Base-by-base conservation (phyloP, 1,140 invertebrate genomes). In the Atta texana region DNA sequence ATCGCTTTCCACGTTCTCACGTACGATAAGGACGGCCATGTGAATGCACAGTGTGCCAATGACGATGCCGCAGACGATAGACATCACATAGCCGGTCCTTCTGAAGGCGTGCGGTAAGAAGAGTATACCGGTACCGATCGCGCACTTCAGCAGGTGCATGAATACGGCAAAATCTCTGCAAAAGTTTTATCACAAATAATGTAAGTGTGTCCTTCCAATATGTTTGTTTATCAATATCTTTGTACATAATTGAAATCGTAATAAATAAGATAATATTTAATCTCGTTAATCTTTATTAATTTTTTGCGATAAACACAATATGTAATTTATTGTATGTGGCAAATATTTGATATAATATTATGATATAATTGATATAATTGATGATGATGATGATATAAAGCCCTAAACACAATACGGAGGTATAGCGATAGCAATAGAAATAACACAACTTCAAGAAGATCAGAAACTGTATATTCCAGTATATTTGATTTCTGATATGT, bases 51-150 rank as follows among this genome's bases (percentile, higher is more conserved):
- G 85, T 4, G 94, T 18, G 5, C 95, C 96, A 44, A 96, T 91
- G 18, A 96, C 12, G 18, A 96, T 75, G 18, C 95, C 93, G 28
- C 94, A 95, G 6, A 95, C 64, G 5, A 95, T 85, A 14, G 96
- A 94, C 85, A 95, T 95, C 87, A 94, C 91, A 14, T 97, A 92
- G 75, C 97, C 97, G 69, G 96, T 95, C 92, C 96, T 95, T 87
- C 94, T 95, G 87, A 97, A 96, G 16, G 96, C 96, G 64, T 95
- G 91, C 34, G 96, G 96, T 91, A 97, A 95, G 53, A 97, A 96
- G 75, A 97, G 91, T 61, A 97, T 95, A 0, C 96, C 97, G 3
- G 95, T 96, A 2, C 96, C 96, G 34, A 97, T 92, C 66, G 96
- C 96, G 61, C 93, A 92, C 88, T 96, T 96, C 53, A 96, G 63